Base-by-base conservation (phyloP, 2,888 invertebrate species). In the Microctonus brassicae region DNA sequence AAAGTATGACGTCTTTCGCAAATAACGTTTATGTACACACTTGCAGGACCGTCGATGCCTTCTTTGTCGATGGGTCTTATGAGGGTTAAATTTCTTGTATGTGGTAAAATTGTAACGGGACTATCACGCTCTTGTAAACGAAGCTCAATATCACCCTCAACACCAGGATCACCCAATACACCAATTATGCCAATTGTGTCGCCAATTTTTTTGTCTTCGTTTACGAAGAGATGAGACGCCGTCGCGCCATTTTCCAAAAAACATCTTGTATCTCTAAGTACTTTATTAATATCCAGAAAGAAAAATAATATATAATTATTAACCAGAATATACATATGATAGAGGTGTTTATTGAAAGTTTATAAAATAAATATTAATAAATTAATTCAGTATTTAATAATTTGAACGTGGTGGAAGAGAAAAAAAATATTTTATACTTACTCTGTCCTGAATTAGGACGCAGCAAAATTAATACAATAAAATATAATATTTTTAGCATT, bases 191-290 rank as follows among this genome's bases (percentile, higher is more conserved):
- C 96, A 73, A 96, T 92, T 62, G 92, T 90, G 78, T 93, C 92
- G 75, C 96, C 95, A 58, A 96, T 92, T 20, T 93, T 90, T 61
- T 93, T 90, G 84, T 95, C 95, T 89, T 97, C 97, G 85, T 94
- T 93, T 80, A 97, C 95, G 87, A 96, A 94, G 88, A 97, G 95
- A 86, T 94, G 96, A 87, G 96, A 96, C 63, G 96, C 95, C 0
- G 97, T 95, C 58, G 95, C 95, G 42, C 97, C 97, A 82, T 94
- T 95, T 89, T 95, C 94, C 85, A 97, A 89, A 88, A 95, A 97
- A 86, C 97, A 97, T 83, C 96, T 91, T 83, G 94, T 94, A 89
- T 97, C 96, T 81, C 93, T 91, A 84, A 93, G 90, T 77, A 91
- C 94, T 94, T 88, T 53, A 60, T 26, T 34, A 53, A 42, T n/a